Percentiles rank a stretch among this genome's conserved stretches.
These are phyloP conservation scores for Gymnogyps californianus DNA, from an alignment of 2,113 vertebrate genomes.

Conservation along the genomic window DNA sequence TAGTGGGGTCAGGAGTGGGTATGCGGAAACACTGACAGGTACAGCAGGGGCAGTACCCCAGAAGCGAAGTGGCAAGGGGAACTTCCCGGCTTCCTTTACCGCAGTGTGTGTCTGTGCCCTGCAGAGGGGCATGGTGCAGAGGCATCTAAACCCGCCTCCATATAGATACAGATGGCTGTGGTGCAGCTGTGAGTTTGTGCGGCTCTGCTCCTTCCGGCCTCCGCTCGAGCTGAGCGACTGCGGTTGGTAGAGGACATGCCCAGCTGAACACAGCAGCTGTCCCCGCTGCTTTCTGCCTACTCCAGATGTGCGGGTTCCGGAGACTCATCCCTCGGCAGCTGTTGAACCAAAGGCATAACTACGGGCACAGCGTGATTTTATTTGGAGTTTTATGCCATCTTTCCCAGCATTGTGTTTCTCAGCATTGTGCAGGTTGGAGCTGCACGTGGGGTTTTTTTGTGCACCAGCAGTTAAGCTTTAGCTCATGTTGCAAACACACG, in stretches of 20 bases:
- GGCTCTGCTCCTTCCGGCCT: neutral
- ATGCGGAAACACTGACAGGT: neutral
- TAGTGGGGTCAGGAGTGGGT: neutral
- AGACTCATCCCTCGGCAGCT: neutral
- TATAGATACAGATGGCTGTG: accelerated
- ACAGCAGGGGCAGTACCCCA: neutral
- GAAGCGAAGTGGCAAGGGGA: accelerated
- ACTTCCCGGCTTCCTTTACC: neutral
- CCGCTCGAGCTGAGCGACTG: accelerated
- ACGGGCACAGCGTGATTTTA: neutral
- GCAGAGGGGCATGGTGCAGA: neutral
- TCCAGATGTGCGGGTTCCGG: neutral
- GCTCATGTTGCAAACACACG: neutral
- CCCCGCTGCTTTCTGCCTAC: neutral
- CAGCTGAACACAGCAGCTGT: neutral
- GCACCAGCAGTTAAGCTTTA: neutral
- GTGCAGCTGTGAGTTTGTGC: neutral
- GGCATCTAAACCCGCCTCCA: accelerated
- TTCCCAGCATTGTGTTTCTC: neutral
- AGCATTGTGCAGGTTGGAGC: neutral
- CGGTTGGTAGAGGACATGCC: accelerated
- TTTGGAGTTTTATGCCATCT: neutral
- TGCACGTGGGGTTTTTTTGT: neutral
- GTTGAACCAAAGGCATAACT: neutral
- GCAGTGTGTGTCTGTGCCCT: neutral